Evolutionary conservation across 1,140 invertebrate species (phyloP), one percentile per base, ranked within the genome.

Genomic region (Caenorhabditis inopinata): DNA sequence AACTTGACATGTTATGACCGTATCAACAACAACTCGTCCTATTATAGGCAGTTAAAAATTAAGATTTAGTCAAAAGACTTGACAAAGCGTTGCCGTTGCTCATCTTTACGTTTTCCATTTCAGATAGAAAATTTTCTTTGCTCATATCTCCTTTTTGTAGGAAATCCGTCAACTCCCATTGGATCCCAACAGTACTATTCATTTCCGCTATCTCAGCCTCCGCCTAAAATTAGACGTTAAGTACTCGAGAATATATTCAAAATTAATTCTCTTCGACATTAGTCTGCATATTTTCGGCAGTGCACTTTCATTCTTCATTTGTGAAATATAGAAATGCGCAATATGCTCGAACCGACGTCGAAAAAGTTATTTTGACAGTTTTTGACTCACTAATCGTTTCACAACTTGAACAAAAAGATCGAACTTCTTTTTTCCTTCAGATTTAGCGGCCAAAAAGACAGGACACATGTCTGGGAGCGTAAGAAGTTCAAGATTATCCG

Each of bases 1-100:
- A 68, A 68, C 32, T 68, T 68, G 58, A 68, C 58, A 68, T 68
- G 58, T 68, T 68, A 38, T 18, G 58, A 68, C 58, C 58, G 58
- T 68, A 68, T 68, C 32, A 68, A 21, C 32, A 68, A 68, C 58
- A 68, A 68, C 58, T 68, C 58, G 58, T 68, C 38, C 58, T 38
- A 9, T 11, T 42, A 68, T 68, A 68, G 58, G 38, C 38, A 42
- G 11, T 68, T 68, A 42, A 68, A 68, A 38, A 47, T n/a, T n/a
- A 21, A 32, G 58, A 12, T 38, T 38, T 38, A 38, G 29, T 11
- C n/a, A 68, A 25, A 35, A 38, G 32, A 21, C 25, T 42, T 18
- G 58, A 29, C 58, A 68, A 38, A 16, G 58, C 38, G 9, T 38
- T 38, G 35, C 58, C 58, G n/a, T 38, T 68, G 14, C 7, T 42